Evolutionary conservation across 2,113 vertebrate genomes (phyloP), one percentile per base, ranked within the genome.

Genomic region (Gadus chalcogrammus): DNA sequence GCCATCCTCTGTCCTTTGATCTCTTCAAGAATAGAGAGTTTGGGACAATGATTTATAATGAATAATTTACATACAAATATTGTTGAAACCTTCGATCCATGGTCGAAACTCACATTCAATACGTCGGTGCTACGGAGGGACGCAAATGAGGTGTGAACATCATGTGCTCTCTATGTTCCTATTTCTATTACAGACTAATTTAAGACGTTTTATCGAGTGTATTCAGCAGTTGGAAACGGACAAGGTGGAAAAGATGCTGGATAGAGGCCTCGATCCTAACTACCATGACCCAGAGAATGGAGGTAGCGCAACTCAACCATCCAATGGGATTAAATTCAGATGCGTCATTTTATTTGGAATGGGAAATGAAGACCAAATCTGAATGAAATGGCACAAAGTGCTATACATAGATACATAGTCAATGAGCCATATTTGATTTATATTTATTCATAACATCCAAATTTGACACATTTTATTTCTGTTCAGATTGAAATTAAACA

Each of bases 251-350:
- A 96, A 94, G 85, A 88, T 96, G 90, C 75, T 96, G 80, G 94
- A 95, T 64, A 89, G 93, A 68, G 95, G 95, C 61, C 86, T 96
- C 78, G 95, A 96, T 64, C 95, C 95, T 24, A 96, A 96, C 68
- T 96, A 93, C 75, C 95, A 96, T 0, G 94, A 96, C 75, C 81
- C 91, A 8, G 95, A 96, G 53, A 95, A 82, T 0, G 95, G 95
- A 85, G 95, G 95, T 95, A 80, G 22, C 80, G 38, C 31, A 35
- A 55, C 61, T 27, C 22, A 28, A 22, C 13, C 20, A 64, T 27
- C 13, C 12, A 28, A 62, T 18, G 67, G 15, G 3, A 38, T n/a
- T 64, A 15, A 52, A 22, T 64, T 0, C 42, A 67, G 63, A 1
- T 66, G 67, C 15, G 66, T 16, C 1, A 31, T 16, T 68, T 9